phyloP scores from a whole-genome alignment of 2,797 vertebrate genomes.

The Danio tinwini region DNA sequence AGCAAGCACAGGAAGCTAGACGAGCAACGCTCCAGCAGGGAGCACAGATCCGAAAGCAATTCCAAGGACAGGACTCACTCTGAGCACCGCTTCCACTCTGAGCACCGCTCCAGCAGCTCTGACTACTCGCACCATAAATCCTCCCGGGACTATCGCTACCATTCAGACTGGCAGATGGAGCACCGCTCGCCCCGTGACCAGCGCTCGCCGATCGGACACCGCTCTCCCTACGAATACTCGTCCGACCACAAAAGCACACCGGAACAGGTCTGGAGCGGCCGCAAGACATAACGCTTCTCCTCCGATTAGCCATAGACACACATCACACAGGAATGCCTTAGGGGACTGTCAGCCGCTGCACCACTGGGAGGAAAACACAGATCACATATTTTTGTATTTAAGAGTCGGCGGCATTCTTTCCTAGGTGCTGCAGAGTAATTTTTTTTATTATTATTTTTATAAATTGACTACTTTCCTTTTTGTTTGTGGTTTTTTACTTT shows the following conservation, averaged over 20 bases:
- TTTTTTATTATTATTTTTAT: conserved; percentile 82
- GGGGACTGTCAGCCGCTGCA: conserved; percentile 86
- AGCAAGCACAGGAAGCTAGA: conserved; percentile 93
- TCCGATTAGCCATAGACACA: conserved; percentile 88
- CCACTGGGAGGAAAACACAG: conserved; percentile 71
- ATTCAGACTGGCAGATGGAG: conserved; percentile 94
- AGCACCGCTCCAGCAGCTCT: conserved; percentile 83
- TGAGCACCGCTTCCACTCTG: conserved; percentile 83
- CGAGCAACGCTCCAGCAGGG: conserved; percentile 89
- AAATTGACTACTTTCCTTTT: conserved; percentile 64
- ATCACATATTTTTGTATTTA: conserved; percentile 92
- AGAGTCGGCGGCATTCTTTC: conserved; percentile 90
- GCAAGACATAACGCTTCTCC: conserved; percentile 91
- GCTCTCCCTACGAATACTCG: conserved; percentile 94
- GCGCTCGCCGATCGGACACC: conserved; percentile 87
- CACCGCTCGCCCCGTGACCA: conserved; percentile 91
- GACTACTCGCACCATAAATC: conserved; percentile 86
- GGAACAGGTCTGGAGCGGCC: conserved; percentile 94
- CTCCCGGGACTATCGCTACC: conserved; percentile 90
- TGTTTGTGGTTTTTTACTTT: conserved; percentile 67
- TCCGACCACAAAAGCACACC: conserved; percentile 96
- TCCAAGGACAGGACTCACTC: conserved; percentile 84
- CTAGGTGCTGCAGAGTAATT: conserved; percentile 80
- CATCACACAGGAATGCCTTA: conserved; percentile 96
- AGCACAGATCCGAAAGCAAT: conserved; percentile 86